These are phyloP conservation scores for Mesoclemmys tuberculata DNA, from an alignment of 2,113 vertebrate genomes.

Conservation along the genomic window DNA sequence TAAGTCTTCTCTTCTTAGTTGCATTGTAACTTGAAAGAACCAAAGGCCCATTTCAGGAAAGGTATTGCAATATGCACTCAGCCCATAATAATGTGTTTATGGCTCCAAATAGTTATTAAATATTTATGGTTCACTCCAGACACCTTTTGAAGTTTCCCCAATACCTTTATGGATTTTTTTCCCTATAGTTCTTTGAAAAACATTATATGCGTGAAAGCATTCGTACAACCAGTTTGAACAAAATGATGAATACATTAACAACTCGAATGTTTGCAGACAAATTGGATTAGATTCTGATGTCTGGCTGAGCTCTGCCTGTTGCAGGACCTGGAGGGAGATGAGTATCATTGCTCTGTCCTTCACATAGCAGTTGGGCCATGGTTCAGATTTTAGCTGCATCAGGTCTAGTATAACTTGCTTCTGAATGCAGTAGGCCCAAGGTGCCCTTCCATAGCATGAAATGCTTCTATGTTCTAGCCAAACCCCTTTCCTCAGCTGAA, in stretches of 20 bases:
- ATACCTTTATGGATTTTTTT: background rate
- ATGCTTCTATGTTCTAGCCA: background rate
- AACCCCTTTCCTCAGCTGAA: background rate
- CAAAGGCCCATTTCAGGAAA: background rate
- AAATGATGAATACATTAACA: background rate
- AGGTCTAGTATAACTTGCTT: background rate
- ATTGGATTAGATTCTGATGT: background rate
- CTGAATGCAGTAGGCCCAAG: background rate
- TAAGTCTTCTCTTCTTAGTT: slow-evolving; percentile 76
- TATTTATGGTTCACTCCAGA: background rate
- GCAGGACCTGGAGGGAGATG: background rate
- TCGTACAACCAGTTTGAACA: background rate
- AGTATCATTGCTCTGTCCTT: background rate
- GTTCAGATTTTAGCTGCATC: background rate
- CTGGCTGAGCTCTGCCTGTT: background rate
- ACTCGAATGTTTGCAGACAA: background rate
- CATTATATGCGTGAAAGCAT: background rate
- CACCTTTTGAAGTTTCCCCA: background rate
- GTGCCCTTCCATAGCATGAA: background rate
- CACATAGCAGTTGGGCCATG: background rate
- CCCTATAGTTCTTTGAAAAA: background rate
- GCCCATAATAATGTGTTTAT: accelerated
- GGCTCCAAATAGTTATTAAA: background rate
- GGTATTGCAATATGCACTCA: background rate
- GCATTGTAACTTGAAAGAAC: background rate